Evolutionary conservation across 2,888 invertebrate species (phyloP).

Genomic region (Lissocephala sabroskyi): DNA sequence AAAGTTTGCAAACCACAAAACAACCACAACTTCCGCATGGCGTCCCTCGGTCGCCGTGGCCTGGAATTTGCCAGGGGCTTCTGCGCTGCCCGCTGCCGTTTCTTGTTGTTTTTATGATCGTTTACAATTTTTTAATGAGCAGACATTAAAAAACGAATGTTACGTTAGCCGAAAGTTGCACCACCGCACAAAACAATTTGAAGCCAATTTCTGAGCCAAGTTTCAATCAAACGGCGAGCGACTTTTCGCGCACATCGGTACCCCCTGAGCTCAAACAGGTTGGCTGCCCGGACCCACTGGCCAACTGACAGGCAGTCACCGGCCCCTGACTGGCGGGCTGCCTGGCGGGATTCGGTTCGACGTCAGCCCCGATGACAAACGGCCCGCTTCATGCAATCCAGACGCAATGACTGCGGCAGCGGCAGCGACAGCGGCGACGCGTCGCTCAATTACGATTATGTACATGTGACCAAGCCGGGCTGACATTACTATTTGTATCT

Average conservation of each 20-base stretch:
- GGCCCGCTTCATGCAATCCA: slow-evolving; percentile 9
- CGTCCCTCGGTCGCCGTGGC: neutral
- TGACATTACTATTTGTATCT: slow-evolving; percentile 39
- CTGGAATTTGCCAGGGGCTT: neutral
- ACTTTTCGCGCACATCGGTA: slow-evolving; percentile 13
- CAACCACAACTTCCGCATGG: neutral
- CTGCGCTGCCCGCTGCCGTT: slow-evolving; percentile 19
- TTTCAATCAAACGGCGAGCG: slow-evolving; percentile 37
- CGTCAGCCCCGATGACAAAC: slow-evolving; percentile 18
- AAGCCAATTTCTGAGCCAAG: slow-evolving; percentile 25
- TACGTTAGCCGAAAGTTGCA: slow-evolving; percentile 37
- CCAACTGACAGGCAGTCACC: neutral
- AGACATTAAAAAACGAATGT: slow-evolving; percentile 19
- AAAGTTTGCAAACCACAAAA: no score
- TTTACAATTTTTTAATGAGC: slow-evolving; percentile 22
- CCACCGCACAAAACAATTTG: slow-evolving; percentile 31
- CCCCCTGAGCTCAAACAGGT: slow-evolving; percentile 9
- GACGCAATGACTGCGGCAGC: slow-evolving; percentile 14
- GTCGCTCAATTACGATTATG: slow-evolving; percentile 3
- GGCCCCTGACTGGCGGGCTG: neutral
- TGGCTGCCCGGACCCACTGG: slow-evolving; percentile 14
- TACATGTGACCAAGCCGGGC: neutral
- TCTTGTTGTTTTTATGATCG: slow-evolving; percentile 14
- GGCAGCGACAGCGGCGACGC: slow-evolving; percentile 6
- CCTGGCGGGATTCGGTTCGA: slow-evolving; percentile 8